Evolutionary conservation across 2,113 vertebrate genomes (phyloP).

Genomic region (Lamprotornis superbus): DNA sequence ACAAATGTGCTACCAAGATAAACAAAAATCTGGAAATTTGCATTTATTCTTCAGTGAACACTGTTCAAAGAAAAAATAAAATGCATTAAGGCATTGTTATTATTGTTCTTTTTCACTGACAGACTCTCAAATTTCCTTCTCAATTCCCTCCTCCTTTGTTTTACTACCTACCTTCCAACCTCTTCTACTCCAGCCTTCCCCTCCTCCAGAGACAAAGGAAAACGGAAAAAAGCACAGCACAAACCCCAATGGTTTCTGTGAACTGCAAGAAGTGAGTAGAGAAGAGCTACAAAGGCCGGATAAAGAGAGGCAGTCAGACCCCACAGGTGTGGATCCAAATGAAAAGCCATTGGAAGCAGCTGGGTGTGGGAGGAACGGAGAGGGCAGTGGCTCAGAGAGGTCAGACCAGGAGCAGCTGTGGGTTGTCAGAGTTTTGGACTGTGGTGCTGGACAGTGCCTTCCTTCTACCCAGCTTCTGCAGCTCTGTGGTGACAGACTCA

Average conservation of each 20-base stretch:
- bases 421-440: fast-evolving
- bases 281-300: background rate
- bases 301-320: background rate
- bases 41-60: background rate
- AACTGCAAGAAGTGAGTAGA: background rate
- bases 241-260: fast-evolving
- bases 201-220: background rate
- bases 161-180: background rate
- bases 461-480: fast-evolving
- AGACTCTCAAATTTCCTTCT: background rate
- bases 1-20: background rate
- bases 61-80: background rate
- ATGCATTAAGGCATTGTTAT: background rate
- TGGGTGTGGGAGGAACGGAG: background rate
- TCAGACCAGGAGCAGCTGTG: background rate
- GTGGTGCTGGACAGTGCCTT: background rate
- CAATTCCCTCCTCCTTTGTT: background rate
- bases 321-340: background rate
- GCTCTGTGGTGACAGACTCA: background rate
- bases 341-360: background rate
- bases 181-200: background rate
- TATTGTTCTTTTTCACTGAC: background rate
- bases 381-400: background rate
- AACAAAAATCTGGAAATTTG: background rate
- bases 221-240: background rate